Evolutionary conservation across 2,113 vertebrate species (phyloP), one percentile per base, ranked within the genome.

Genomic region (Hemibagrus wyckioides): DNA sequence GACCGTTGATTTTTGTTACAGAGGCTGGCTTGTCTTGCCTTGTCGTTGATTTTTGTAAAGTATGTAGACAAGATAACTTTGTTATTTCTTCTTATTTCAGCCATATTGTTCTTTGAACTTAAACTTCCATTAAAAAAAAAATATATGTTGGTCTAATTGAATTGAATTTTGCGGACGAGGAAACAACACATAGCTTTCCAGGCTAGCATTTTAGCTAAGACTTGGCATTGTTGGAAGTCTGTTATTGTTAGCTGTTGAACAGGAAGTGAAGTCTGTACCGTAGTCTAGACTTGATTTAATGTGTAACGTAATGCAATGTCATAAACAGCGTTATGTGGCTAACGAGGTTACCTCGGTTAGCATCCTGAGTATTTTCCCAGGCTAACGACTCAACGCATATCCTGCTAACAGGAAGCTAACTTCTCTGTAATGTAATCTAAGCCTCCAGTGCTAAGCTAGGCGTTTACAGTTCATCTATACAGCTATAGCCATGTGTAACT

Each of bases 31-130:
- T 28, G 30, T 9, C 33, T 59, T 59, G 79, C n/a, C n/a, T n/a
- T n/a, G n/a, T 80, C 79, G 79, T 28, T 25, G 21, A 59, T 79
- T 54, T 7, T 48, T 75, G 14, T 81, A 81, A 57, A 59, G 79
- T 81, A 59, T 59, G 54, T 59, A 3, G 56, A 41, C 11, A 10
- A 57, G 11, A 28, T 5, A 39, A 8, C 54, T 59, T n/a, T 21
- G 3, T 4, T 36, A 11, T 28, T 19, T 21, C 0, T 33, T 21
- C 14, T 21, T 48, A 54, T 81, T 81, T 81, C 21, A 79, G 2
- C 17, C 76, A 79, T 19, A 13, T 36, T 0, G 4, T 5, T 50
- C 3, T 25, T 81, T 59, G 39, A 14, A 25, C 25, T 39, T 15
- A 36, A 3, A 80, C 3, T 13, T 80, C 1, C n/a, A n/a, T n/a